phyloP scores from a whole-genome alignment of 2,888 invertebrate genomes.

The Drosophila neonasuta region DNA sequence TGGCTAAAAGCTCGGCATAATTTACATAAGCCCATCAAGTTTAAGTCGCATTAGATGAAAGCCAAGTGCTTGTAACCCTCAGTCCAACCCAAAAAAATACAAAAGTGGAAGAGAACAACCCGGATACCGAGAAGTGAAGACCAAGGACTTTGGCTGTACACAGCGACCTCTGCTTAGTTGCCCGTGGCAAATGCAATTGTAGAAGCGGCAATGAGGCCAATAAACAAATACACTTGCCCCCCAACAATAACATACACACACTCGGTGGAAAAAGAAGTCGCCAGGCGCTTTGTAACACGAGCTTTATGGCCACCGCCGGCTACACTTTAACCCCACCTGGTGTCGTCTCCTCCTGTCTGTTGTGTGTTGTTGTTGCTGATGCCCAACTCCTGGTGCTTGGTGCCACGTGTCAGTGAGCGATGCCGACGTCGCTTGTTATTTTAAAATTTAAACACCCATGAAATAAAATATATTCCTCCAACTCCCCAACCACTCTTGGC shows the following conservation, averaged over 20 bases:
- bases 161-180: slow-evolving; percentile 57
- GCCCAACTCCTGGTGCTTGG: slow-evolving; percentile 18
- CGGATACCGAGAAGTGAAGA: background rate
- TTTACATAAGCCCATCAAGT: slow-evolving; percentile 73
- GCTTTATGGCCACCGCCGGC: slow-evolving; percentile 55
- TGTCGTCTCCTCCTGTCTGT: slow-evolving; percentile 48
- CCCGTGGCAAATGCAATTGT: slow-evolving; percentile 77
- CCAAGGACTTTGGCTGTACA: slow-evolving; percentile 11
- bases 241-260: slow-evolving; percentile 34
- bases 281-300: slow-evolving; percentile 43
- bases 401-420: slow-evolving; percentile 69
- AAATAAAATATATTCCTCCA: slow-evolving; percentile 68
- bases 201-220: slow-evolving; percentile 70
- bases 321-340: slow-evolving; percentile 62
- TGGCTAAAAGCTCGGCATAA: slow-evolving; percentile 42
- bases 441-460: slow-evolving; percentile 79
- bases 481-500: slow-evolving; percentile 13
- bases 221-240: slow-evolving; percentile 70
- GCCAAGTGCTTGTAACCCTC: slow-evolving; percentile 64
- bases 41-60: slow-evolving; percentile 69
- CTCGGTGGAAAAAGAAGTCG: slow-evolving; percentile 42
- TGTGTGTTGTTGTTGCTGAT: slow-evolving; percentile 9
- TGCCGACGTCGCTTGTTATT: slow-evolving; percentile 71
- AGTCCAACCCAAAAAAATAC: background rate
- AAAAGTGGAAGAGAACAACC: background rate